Conservation (phyloP, 2,113 vertebrate genomes). For the Smithornis capensis region DNA sequence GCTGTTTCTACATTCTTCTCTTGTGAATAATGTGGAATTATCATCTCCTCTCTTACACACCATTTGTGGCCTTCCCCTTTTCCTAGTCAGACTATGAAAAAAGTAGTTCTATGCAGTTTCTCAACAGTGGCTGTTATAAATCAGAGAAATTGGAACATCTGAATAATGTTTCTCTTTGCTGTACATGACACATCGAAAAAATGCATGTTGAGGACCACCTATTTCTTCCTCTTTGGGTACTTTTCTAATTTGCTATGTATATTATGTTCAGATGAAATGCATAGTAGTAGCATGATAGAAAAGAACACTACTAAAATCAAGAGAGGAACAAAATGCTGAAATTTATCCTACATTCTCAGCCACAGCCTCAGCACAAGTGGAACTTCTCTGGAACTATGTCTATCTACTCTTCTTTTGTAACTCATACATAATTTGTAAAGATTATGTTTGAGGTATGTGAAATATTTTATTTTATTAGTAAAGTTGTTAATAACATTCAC, state of each 20-base stretch:
- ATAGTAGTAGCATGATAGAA: background rate
- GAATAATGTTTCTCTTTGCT: background rate
- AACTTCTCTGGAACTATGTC: background rate
- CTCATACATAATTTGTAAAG: background rate
- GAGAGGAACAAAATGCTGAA: background rate
- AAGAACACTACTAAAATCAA: background rate
- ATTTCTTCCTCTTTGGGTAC: background rate
- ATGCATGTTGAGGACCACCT: background rate
- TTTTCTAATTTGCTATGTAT: background rate
- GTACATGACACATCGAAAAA: background rate
- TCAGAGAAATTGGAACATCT: background rate
- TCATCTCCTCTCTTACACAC: background rate
- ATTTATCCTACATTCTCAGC: background rate
- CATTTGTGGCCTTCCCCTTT: background rate
- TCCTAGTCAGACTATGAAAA: background rate
- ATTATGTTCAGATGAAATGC: background rate
- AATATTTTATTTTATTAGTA: background rate
- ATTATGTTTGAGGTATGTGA: background rate
- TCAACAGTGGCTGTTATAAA: background rate
- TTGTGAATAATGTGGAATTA: background rate
- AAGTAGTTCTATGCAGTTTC: background rate
- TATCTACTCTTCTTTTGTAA: background rate
- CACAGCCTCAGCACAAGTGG: background rate
- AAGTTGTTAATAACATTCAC: background rate
- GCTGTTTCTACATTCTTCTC: background rate